Conservation (phyloP, 1,140 invertebrate species). For the Dendrolimus kikuchii region DNA sequence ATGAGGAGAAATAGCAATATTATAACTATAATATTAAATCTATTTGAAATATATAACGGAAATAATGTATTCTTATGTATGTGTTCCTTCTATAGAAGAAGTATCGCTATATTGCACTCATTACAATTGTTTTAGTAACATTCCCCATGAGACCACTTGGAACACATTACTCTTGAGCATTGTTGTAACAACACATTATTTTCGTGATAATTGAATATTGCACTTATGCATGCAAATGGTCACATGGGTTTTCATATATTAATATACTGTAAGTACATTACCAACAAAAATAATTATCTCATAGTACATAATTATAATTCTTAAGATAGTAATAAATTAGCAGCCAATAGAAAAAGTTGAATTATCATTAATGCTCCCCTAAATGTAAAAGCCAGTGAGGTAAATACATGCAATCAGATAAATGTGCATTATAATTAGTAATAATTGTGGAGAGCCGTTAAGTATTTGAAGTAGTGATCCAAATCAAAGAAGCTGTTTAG, state of each 20-base stretch:
- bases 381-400: conserved; percentile 54
- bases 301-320: conserved; percentile 26
- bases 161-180: conserved; percentile 19
- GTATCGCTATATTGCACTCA: too few species aligned
- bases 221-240: conserved; percentile 19
- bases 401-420: conserved; percentile 61
- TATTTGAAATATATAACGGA: conserved; percentile 4
- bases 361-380: conserved; percentile 46
- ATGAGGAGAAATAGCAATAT: conserved; percentile 3
- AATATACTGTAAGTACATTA: conserved; percentile 36
- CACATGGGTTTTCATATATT: conserved; percentile 14
- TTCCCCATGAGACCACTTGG: conserved; percentile 29
- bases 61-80: neutral
- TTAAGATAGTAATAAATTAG: conserved; percentile 33
- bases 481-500: conserved; percentile 1
- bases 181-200: conserved; percentile 11
- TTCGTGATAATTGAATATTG: conserved; percentile 11
- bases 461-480: conserved; percentile 13
- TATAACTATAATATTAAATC: neutral
- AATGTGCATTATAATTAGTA: conserved; percentile 50
- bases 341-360: conserved; percentile 51
- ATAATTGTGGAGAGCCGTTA: conserved; percentile 34
- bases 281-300: conserved; percentile 13
- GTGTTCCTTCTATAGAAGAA: too few species aligned
- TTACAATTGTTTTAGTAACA: too few species aligned